Conservation (phyloP, 2,797 vertebrate genomes). For the Hemitrygon akajei region DNA sequence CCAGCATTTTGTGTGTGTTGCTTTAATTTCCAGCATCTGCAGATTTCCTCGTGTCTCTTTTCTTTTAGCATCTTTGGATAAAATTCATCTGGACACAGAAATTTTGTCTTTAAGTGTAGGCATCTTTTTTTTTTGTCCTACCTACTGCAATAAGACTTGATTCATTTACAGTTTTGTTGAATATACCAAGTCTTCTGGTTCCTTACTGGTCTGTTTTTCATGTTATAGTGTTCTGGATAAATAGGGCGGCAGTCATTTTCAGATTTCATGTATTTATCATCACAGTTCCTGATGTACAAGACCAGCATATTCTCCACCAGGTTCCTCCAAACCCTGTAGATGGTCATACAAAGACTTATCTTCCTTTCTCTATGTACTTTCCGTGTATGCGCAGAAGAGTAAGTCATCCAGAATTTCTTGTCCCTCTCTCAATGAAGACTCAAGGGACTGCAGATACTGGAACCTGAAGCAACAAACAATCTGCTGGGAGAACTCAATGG, state of each 20-base stretch:
- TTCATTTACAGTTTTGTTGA: no score
- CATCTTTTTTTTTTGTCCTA: background rate
- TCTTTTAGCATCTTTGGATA: background rate
- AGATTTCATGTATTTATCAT: background rate
- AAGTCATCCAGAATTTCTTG: background rate
- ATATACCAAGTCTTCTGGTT: background rate
- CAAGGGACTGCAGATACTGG: no score
- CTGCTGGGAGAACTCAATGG: no score
- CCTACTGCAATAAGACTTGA: background rate
- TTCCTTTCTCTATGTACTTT: background rate
- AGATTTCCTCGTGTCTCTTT: no score
- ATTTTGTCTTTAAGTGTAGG: background rate
- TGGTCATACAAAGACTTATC: background rate
- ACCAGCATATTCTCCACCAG: background rate
- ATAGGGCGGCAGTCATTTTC: background rate
- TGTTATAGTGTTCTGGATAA: background rate
- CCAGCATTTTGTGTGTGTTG: no score
- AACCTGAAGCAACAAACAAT: no score
- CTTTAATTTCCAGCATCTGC: no score
- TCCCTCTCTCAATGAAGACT: background rate
- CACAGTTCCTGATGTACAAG: background rate
- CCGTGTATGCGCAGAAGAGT: background rate
- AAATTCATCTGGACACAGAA: background rate
- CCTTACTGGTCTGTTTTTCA: background rate
- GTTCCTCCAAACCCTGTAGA: background rate